Conservation (phyloP, 2,797 vertebrate genomes). For the Hirundo rustica region DNA sequence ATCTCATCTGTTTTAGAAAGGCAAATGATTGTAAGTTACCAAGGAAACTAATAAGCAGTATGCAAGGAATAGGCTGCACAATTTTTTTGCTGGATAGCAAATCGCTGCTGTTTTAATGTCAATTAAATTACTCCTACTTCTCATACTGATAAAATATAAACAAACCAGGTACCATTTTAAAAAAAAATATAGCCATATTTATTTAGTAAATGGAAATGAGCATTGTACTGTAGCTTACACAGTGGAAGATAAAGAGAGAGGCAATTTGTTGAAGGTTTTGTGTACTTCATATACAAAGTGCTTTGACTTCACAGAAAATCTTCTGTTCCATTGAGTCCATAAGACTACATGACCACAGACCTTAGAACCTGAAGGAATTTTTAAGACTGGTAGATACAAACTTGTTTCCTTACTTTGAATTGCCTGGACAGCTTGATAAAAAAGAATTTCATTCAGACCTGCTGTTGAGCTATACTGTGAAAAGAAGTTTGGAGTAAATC, state of each 20-base stretch:
- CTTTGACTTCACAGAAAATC: background rate
- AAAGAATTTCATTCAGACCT: background rate
- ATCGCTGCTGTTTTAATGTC: slow-evolving; percentile 63
- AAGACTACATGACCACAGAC: background rate
- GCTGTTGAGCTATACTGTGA: background rate
- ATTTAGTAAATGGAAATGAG: slow-evolving; percentile 25
- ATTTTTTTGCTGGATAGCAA: slow-evolving; percentile 58
- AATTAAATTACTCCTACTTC: slow-evolving; percentile 63
- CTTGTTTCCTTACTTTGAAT: background rate
- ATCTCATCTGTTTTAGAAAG: slow-evolving; percentile 75
- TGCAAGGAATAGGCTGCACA: slow-evolving; percentile 51
- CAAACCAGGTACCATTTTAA: background rate
- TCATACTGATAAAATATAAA: slow-evolving; percentile 37
- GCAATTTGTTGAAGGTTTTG: background rate
- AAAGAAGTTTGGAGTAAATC: background rate
- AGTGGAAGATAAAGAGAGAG: background rate
- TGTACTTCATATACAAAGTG: background rate
- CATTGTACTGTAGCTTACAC: background rate
- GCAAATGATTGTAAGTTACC: slow-evolving; percentile 75
- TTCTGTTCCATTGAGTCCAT: background rate
- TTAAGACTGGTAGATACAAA: background rate
- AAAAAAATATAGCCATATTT: background rate
- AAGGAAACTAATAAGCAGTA: slow-evolving; percentile 73
- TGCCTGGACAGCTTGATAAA: background rate
- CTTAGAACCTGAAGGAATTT: background rate